These are phyloP conservation scores for Pollenia amentaria DNA, from an alignment of 2,888 invertebrate genomes.

Conservation along the genomic window DNA sequence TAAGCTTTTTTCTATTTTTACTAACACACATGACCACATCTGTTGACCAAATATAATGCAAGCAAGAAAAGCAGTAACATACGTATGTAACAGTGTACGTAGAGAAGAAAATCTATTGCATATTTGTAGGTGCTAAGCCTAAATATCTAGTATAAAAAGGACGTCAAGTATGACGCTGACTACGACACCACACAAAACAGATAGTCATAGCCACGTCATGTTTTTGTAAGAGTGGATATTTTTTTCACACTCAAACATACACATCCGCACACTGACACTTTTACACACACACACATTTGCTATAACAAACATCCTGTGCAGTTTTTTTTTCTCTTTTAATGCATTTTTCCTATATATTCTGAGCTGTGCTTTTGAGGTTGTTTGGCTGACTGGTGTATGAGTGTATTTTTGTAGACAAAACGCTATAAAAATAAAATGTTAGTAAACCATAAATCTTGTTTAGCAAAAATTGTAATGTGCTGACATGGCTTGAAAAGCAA, in stretches of 20 bases:
- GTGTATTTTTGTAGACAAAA: not conserved
- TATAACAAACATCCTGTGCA: slow-evolving; percentile 34
- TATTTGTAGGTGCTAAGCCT: slow-evolving; percentile 75
- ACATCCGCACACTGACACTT: slow-evolving; percentile 28
- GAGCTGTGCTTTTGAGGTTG: slow-evolving; percentile 43
- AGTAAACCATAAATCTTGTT: slow-evolving; percentile 78
- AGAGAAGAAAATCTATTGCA: slow-evolving; percentile 73
- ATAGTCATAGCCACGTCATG: slow-evolving; percentile 68
- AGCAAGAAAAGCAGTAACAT: slow-evolving; percentile 35
- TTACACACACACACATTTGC: slow-evolving; percentile 18
- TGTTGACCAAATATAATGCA: slow-evolving; percentile 72
- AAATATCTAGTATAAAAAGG: slow-evolving; percentile 54
- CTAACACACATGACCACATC: slow-evolving; percentile 51
- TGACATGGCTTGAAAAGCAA: slow-evolving; percentile 74
- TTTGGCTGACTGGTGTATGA: slow-evolving; percentile 26
- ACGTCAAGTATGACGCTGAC: slow-evolving; percentile 61
- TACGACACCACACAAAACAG: slow-evolving; percentile 66
- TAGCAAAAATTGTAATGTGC: slow-evolving; percentile 76
- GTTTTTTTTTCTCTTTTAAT: slow-evolving; percentile 24
- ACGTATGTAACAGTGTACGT: slow-evolving; percentile 3
- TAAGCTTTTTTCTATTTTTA: slow-evolving; percentile 11
- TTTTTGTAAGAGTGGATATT: slow-evolving; percentile 46
- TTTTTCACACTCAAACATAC: slow-evolving; percentile 35
- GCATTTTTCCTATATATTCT: slow-evolving; percentile 50
- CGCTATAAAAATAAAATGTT: slow-evolving; percentile 74